These are phyloP conservation scores for Gracilinanus agilis DNA, from an alignment of 2,113 vertebrate genomes.

Conservation along the genomic window DNA sequence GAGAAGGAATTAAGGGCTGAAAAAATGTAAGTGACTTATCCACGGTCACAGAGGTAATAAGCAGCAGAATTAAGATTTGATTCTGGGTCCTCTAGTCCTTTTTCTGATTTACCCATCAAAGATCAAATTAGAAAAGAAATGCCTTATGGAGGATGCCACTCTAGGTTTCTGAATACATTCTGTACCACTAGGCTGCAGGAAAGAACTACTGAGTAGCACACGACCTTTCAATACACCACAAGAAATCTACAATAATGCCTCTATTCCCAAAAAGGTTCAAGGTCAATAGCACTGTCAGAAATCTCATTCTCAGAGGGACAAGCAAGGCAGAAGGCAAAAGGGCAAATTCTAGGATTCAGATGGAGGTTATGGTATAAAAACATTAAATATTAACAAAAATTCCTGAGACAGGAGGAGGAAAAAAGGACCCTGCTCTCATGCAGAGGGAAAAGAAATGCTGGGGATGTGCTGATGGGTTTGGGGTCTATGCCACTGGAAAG, in stretches of 20 bases:
- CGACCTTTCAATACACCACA: background rate
- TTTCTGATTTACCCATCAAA: background rate
- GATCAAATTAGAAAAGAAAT: background rate
- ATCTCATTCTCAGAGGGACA: background rate
- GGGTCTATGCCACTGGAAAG: background rate
- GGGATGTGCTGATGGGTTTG: background rate
- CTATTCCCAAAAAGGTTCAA: background rate
- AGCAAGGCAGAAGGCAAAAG: constrained; percentile 11
- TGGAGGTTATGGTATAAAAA: constrained; percentile 6
- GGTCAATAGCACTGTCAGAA: background rate
- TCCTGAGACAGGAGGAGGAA: background rate
- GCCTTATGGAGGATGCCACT: too few relatives aligned
- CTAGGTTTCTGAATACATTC: too few relatives aligned
- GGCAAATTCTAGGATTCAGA: constrained; percentile 14
- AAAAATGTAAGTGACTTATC: background rate
- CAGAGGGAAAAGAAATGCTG: background rate
- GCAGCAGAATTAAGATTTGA: background rate
- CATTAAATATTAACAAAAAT: constrained; percentile 20
- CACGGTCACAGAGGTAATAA: background rate
- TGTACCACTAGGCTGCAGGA: background rate
- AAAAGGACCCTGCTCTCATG: too few relatives aligned
- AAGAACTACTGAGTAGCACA: background rate
- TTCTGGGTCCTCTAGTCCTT: background rate
- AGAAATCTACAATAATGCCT: background rate
- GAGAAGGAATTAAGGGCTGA: background rate